A percentile compares a stretch with the other conserved stretches of the same genome.
These are phyloP conservation scores for Unio pictorum DNA, from an alignment of 2,888 invertebrate genomes.

Conservation along the genomic window DNA sequence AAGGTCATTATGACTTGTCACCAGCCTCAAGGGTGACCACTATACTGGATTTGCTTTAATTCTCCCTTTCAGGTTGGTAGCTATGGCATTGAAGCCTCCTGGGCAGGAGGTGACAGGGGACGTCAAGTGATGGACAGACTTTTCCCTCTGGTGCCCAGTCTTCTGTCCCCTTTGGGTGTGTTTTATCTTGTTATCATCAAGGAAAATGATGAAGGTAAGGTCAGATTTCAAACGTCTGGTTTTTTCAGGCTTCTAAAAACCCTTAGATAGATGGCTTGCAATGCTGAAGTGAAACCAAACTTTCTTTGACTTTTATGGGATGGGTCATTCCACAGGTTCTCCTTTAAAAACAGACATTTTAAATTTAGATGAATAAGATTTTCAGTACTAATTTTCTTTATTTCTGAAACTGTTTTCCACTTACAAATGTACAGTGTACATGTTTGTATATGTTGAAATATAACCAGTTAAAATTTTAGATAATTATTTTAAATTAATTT, in stretches of 20 bases:
- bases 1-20: too few species aligned
- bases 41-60: too few species aligned
- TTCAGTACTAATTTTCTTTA: too few species aligned
- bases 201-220: constrained; percentile 81
- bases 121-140: constrained; percentile 80
- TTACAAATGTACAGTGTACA: too few species aligned
- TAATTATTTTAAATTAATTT: too few species aligned
- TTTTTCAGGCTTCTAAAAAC: constrained; percentile 23
- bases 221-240: constrained; percentile 72
- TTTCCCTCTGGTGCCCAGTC: constrained; percentile 79
- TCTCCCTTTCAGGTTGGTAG: constrained; percentile 59
- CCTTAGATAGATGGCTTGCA: constrained; percentile 72
- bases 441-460: too few species aligned
- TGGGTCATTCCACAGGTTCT: not conserved
- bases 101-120: constrained; percentile 75
- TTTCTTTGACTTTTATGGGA: not conserved
- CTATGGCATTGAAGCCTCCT: constrained; percentile 70
- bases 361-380: too few species aligned
- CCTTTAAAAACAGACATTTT: not conserved
- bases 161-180: constrained; percentile 83
- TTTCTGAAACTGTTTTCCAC: too few species aligned
- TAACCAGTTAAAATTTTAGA: too few species aligned
- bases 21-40: too few species aligned
- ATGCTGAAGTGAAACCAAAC: constrained; percentile 28
- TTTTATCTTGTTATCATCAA: constrained; percentile 91